phyloP scores from a whole-genome alignment of 2,888 invertebrate species.

The Globia sparganii region DNA sequence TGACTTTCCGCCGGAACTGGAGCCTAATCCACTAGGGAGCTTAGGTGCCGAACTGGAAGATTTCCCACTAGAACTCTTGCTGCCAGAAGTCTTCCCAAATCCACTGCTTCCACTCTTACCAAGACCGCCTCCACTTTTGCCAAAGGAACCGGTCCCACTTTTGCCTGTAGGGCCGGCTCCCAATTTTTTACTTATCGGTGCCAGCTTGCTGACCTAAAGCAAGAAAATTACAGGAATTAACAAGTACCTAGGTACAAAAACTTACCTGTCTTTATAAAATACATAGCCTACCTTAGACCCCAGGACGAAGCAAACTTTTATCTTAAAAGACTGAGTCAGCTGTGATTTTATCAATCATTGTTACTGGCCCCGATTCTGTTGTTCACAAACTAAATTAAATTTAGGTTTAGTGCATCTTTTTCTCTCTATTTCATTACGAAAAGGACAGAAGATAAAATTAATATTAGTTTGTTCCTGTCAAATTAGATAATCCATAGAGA shows the following conservation, averaged over 20 bases:
- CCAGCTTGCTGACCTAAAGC: slow-evolving; percentile 73
- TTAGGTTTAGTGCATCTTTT: too few species aligned
- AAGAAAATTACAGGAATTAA: not conserved
- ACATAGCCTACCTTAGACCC: too few species aligned
- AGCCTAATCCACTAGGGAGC: slow-evolving; percentile 53
- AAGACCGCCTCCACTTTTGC: slow-evolving; percentile 57
- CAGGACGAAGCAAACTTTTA: not conserved
- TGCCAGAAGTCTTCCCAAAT: slow-evolving; percentile 54
- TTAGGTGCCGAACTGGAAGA: slow-evolving; percentile 51
- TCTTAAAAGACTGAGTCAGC: not conserved
- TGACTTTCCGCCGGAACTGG: slow-evolving; percentile 59
- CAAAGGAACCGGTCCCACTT: slow-evolving; percentile 73
- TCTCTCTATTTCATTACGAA: too few species aligned
- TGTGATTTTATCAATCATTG: too few species aligned
- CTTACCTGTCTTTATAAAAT: not conserved
- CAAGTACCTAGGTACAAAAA: too few species aligned
- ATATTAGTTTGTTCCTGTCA: too few species aligned
- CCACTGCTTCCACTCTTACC: slow-evolving; percentile 54
- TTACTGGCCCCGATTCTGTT: too few species aligned
- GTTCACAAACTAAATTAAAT: too few species aligned
- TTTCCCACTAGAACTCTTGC: slow-evolving; percentile 53
- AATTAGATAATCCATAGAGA: too few species aligned
- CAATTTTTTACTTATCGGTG: slow-evolving; percentile 78
- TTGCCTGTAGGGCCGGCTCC: slow-evolving; percentile 75
- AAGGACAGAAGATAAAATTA: too few species aligned